These are phyloP conservation scores for Thalassaphorura encarpata DNA, from an alignment of 1,140 invertebrate species.

Conservation along the genomic window DNA sequence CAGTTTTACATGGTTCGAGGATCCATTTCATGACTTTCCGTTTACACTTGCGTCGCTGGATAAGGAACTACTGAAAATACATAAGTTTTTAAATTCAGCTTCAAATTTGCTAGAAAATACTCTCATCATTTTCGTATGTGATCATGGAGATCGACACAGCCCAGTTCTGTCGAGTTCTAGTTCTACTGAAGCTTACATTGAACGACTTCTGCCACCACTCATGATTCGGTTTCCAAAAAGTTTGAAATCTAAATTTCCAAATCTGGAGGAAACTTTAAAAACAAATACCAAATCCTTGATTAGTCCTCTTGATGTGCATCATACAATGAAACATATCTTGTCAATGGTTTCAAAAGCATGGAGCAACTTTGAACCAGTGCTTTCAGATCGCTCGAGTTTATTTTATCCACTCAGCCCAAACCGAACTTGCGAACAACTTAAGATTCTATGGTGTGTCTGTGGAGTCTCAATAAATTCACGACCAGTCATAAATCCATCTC, in stretches of 20 bases:
- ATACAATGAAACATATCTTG: conserved; percentile 6
- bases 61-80: conserved; percentile 1
- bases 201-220: conserved; percentile 11
- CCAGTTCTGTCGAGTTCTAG: background rate
- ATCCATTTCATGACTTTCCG: conserved; percentile 4
- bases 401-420: background rate
- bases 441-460: conserved; percentile 4
- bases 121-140: conserved; percentile 9
- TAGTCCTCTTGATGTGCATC: conserved; percentile 8
- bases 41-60: conserved; percentile 1
- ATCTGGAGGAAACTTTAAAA: background rate
- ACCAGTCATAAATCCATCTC: background rate
- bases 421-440: background rate
- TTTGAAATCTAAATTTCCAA: background rate
- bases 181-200: conserved; percentile 7
- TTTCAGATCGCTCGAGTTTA: conserved; percentile 7
- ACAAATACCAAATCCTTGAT: too few relatives aligned
- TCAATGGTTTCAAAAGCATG: background rate
- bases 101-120: conserved; percentile 5
- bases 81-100: background rate
- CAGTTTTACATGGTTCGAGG: background rate
- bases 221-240: conserved; percentile 8
- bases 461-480: background rate
- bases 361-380: background rate
- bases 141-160: conserved; percentile 12